These are phyloP conservation scores for Drosophila setosimentum DNA, from an alignment of 2,888 invertebrate species.

Conservation along the genomic window DNA sequence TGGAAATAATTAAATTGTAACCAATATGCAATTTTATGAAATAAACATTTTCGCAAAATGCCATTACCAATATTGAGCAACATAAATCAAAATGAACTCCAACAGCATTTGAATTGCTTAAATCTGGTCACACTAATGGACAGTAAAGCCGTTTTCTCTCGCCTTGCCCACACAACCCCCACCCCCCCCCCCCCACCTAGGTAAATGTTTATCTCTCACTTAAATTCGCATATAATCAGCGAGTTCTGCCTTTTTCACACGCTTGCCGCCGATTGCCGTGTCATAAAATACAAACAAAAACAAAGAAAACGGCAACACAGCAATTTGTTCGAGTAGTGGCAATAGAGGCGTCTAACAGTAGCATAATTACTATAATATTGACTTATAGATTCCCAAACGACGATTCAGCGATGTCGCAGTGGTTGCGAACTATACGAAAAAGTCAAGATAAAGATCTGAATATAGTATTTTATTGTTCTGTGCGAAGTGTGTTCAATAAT, in stretches of 20 bases:
- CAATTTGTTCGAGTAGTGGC: constrained; percentile 38
- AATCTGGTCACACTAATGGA: constrained; percentile 20
- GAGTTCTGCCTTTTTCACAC: constrained; percentile 55
- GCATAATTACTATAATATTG: constrained; percentile 66
- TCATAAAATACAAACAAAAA: constrained; percentile 20
- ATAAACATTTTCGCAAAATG: not conserved
- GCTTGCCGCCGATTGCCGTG: constrained; percentile 37
- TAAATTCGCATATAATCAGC: constrained; percentile 28
- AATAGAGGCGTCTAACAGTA: constrained; percentile 40
- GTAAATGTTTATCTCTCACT: not conserved
- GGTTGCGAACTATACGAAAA: not conserved
- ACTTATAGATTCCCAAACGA: constrained; percentile 15
- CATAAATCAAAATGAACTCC: not conserved
- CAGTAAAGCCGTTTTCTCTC: constrained; percentile 3
- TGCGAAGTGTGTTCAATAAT: too few relatives aligned
- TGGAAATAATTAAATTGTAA: constrained; percentile 19
- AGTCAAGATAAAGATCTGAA: not conserved
- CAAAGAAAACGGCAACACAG: constrained; percentile 18
- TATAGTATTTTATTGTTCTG: not conserved
- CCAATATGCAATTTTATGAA: not conserved
- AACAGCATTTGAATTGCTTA: constrained; percentile 1
- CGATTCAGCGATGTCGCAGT: constrained; percentile 25
- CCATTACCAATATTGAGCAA: constrained; percentile 1
- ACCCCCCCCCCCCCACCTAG: constrained; percentile 7
- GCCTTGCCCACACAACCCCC: not conserved